phyloP scores from a whole-genome alignment of 1,140 invertebrate genomes.

The Zaprionus davidi region DNA sequence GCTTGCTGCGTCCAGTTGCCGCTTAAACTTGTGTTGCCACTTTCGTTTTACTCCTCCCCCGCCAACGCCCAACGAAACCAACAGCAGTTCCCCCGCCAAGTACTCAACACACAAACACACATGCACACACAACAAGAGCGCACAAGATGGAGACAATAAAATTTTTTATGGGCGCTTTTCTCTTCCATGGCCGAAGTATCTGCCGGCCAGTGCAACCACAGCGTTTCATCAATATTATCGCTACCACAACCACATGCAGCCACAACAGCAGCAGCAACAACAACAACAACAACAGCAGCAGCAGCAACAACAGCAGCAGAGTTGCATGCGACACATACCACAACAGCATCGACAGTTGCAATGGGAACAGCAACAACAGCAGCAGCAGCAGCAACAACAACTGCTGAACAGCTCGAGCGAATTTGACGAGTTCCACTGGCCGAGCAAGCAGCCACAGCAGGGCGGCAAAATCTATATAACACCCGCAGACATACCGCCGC shows the following conservation, averaged over 20 bases:
- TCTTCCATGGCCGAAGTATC: constrained; percentile 53
- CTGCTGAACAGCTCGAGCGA: constrained; percentile 69
- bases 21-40: constrained; percentile 2
- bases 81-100: neutral
- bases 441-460: constrained; percentile 58
- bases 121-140: constrained; percentile 49
- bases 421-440: constrained; percentile 78
- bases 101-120: constrained; percentile 19
- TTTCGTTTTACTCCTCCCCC: neutral
- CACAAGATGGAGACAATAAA: neutral
- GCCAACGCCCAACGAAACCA: neutral
- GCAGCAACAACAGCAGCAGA: constrained; percentile 44
- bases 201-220: constrained; percentile 64
- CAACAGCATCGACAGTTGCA: constrained; percentile 49
- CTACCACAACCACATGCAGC: constrained; percentile 66
- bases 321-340: constrained; percentile 68
- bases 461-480: constrained; percentile 79
- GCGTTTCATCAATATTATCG: constrained; percentile 80
- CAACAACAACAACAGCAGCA: constrained; percentile 61
- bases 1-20: neutral
- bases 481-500: constrained; percentile 77
- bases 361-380: constrained; percentile 44
- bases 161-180: constrained; percentile 59
- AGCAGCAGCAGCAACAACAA: constrained; percentile 61
- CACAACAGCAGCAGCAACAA: constrained; percentile 44